Evolutionary conservation across 2,113 vertebrate species (phyloP).

Genomic region (Oncorhynchus kisutch): DNA sequence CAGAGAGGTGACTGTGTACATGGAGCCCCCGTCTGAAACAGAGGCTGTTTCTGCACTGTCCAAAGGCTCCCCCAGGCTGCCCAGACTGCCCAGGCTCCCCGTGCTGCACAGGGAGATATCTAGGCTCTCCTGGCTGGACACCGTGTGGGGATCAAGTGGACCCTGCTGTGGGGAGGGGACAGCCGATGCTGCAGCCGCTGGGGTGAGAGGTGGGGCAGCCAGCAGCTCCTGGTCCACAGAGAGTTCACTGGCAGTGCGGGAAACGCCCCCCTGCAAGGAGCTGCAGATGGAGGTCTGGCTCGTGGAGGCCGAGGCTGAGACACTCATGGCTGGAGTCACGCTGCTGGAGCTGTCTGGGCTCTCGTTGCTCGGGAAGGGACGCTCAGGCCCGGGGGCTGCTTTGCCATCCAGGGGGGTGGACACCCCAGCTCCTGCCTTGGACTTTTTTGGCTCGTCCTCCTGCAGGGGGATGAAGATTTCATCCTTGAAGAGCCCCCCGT

Average conservation of each 20-base stretch:
- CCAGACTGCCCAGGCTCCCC: slow-evolving; percentile 89
- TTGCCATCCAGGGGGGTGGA: slow-evolving; percentile 73
- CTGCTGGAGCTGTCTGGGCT: slow-evolving; percentile 92
- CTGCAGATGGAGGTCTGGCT: slow-evolving; percentile 95
- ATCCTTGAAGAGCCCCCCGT: slow-evolving; percentile 93
- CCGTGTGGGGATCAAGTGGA: slow-evolving; percentile 80
- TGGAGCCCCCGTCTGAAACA: slow-evolving; percentile 82
- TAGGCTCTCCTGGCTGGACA: slow-evolving; percentile 95
- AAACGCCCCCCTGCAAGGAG: slow-evolving; percentile 85
- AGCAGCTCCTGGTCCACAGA: slow-evolving; percentile 81
- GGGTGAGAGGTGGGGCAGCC: slow-evolving; percentile 67
- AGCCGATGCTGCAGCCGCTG: slow-evolving; percentile 72
- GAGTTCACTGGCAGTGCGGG: slow-evolving; percentile 86
- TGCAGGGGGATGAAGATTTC: slow-evolving; percentile 95
- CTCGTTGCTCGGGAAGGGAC: slow-evolving; percentile 72
- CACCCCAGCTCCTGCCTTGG: slow-evolving; percentile 77
- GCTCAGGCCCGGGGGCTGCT: slow-evolving; percentile 69
- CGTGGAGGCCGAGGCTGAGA: slow-evolving; percentile 88
- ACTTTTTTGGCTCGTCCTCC: slow-evolving; percentile 85
- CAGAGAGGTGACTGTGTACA: slow-evolving; percentile 87
- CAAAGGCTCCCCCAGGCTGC: slow-evolving; percentile 87
- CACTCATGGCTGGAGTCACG: slow-evolving; percentile 85
- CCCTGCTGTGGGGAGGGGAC: slow-evolving; percentile 69
- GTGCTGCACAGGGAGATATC: slow-evolving; percentile 94
- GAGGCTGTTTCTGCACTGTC: slow-evolving; percentile 84